These are phyloP conservation scores for Sternarchorhynchus goeldii DNA, from an alignment of 2,797 vertebrate species.

Conservation along the genomic window DNA sequence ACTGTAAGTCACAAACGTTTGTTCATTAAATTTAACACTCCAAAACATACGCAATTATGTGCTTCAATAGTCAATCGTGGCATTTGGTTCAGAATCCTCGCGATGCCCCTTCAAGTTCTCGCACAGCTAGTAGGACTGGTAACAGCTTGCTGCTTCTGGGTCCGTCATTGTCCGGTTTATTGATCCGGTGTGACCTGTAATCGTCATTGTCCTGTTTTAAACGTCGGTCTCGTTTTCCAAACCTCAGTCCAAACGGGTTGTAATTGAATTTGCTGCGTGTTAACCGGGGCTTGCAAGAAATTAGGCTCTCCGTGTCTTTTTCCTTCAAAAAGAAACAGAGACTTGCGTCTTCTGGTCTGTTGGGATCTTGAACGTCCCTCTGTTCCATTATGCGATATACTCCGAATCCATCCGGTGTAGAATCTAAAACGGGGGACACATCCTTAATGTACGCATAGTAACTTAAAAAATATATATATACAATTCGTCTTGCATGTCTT, in stretches of 20 bases:
- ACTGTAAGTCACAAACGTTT: background rate
- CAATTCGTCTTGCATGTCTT: background rate
- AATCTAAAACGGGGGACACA: conserved; percentile 46
- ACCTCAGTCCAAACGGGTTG: conserved; percentile 82
- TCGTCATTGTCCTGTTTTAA: conserved; percentile 43
- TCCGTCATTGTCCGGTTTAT: conserved; percentile 36
- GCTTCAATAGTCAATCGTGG: conserved; percentile 5
- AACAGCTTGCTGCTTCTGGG: conserved; percentile 52
- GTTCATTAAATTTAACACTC: background rate
- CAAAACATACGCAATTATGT: background rate
- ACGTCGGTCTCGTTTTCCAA: conserved; percentile 73
- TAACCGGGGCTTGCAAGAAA: conserved; percentile 74
- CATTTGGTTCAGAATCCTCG: conserved; percentile 36
- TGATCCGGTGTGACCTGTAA: too few relatives aligned
- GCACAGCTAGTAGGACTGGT: conserved; percentile 57
- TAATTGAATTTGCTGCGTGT: conserved; percentile 79
- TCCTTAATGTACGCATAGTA: background rate
- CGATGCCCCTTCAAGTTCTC: conserved; percentile 59
- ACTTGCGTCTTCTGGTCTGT: conserved; percentile 60
- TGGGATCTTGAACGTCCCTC: conserved; percentile 46
- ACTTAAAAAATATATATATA: background rate
- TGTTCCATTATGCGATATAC: conserved; percentile 44
- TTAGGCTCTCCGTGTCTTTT: conserved; percentile 66
- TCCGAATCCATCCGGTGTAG: conserved; percentile 31
- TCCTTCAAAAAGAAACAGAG: conserved; percentile 74